These are phyloP conservation scores for Sialia sialis DNA, from an alignment of 2,113 vertebrate species.

Conservation along the genomic window DNA sequence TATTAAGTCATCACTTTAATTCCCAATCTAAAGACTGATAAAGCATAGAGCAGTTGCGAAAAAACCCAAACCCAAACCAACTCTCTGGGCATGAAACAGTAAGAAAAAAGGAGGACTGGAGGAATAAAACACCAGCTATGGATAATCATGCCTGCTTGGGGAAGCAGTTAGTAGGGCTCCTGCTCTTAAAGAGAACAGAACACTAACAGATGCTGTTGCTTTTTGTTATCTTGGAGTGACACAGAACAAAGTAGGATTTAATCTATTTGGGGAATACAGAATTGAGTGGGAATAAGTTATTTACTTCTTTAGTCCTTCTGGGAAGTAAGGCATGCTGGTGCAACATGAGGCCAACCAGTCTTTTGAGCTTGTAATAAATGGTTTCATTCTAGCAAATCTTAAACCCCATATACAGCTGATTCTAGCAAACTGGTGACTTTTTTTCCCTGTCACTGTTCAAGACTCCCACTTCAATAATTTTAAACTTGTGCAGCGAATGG, in stretches of 20 bases:
- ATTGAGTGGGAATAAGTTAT: background rate
- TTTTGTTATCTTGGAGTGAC: background rate
- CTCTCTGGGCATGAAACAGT: background rate
- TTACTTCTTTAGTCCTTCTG: background rate
- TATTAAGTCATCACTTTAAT: slow-evolving; percentile 10
- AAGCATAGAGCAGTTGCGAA: background rate
- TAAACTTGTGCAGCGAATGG: background rate
- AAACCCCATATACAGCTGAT: background rate
- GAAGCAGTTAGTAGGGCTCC: background rate
- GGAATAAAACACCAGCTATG: background rate
- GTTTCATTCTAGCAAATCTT: background rate
- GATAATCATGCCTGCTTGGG: background rate
- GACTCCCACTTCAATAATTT: background rate
- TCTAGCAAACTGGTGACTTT: background rate
- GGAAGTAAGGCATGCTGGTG: background rate
- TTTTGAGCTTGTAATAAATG: background rate
- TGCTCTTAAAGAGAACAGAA: background rate
- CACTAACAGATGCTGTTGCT: background rate
- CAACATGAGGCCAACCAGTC: background rate
- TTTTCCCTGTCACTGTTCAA: background rate
- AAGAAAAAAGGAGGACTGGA: background rate
- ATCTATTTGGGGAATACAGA: background rate
- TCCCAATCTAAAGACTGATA: background rate
- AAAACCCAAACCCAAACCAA: background rate
- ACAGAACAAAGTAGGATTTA: background rate